A percentile compares a stretch with the other conserved stretches of the same genome.
Evolutionary conservation across 2,888 invertebrate genomes (phyloP).

Genomic region (Tribolium freemani): DNA sequence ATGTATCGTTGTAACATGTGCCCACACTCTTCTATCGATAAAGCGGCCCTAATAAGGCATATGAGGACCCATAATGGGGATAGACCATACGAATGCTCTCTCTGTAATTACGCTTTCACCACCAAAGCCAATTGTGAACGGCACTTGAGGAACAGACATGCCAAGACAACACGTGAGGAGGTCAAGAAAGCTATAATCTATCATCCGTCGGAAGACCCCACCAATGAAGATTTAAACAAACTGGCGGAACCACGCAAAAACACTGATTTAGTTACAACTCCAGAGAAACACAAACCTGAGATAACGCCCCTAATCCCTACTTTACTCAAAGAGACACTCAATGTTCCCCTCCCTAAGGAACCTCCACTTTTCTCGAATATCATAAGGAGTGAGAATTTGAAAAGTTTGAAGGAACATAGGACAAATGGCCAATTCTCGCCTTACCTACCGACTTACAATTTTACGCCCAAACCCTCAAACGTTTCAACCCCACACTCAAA

Average conservation of each 20-base stretch:
- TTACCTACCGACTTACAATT: constrained; percentile 53
- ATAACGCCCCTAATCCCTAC: constrained; percentile 50
- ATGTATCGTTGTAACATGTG: constrained; percentile 96
- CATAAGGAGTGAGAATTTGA: constrained; percentile 57
- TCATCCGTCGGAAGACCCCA: constrained; percentile 88
- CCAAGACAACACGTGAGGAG: constrained; percentile 88
- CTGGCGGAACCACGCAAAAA: constrained; percentile 68
- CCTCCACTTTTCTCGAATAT: constrained; percentile 54
- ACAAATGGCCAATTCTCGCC: constrained; percentile 51
- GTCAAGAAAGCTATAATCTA: constrained; percentile 90
- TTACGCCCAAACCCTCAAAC: constrained; percentile 54
- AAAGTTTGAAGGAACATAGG: constrained; percentile 55
- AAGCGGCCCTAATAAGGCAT: constrained; percentile 91
- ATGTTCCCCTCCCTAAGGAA: constrained; percentile 42
- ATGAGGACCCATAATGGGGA: constrained; percentile 96
- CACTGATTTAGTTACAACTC: constrained; percentile 41
- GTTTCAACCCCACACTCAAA: constrained; percentile 59
- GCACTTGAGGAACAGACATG: constrained; percentile 92
- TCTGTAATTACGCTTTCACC: constrained; percentile 97
- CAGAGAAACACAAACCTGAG: constrained; percentile 57
- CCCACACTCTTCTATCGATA: constrained; percentile 89
- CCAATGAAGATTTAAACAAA: constrained; percentile 79
- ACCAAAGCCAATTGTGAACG: constrained; percentile 98
- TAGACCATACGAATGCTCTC: constrained; percentile 92
- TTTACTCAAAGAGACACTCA: constrained; percentile 52